A percentile compares a stretch with the other conserved stretches of the same genome.
These are phyloP conservation scores for Caenorhabditis sp. DNA, from an alignment of 2,888 invertebrate genomes.

Conservation along the genomic window DNA sequence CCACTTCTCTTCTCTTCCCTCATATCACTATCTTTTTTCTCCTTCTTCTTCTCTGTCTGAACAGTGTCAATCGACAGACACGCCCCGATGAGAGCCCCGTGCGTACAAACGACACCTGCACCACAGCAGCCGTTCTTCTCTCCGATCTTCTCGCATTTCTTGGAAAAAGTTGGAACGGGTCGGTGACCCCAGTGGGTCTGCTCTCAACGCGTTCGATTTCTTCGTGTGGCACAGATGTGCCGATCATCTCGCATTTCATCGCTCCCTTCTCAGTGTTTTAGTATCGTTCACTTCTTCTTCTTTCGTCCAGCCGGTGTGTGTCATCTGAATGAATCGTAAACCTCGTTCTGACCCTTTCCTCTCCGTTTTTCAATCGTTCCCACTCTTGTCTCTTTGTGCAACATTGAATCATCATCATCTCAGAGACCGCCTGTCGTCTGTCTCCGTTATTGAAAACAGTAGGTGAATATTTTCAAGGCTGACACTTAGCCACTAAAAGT, in stretches of 20 bases:
- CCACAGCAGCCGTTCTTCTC: slow-evolving; percentile 48
- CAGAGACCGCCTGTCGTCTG: slow-evolving; percentile 10
- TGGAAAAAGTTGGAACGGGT: slow-evolving; percentile 51
- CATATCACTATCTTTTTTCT: slow-evolving; percentile 21
- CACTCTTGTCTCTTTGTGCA: slow-evolving; percentile 42
- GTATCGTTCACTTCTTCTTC: slow-evolving; percentile 41
- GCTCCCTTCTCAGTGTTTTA: slow-evolving; percentile 39
- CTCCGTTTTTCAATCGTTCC: slow-evolving; percentile 30
- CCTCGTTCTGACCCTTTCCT: slow-evolving; percentile 16
- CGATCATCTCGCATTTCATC: slow-evolving; percentile 59
- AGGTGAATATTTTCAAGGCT: slow-evolving; percentile 28
- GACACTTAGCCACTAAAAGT: slow-evolving; percentile 14
- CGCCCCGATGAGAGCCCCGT: slow-evolving; percentile 24
- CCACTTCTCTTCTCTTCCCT: background rate
- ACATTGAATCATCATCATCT: slow-evolving; percentile 59
- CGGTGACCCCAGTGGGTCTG: slow-evolving; percentile 34
- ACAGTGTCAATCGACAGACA: slow-evolving; percentile 53
- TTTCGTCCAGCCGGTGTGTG: slow-evolving; percentile 31
- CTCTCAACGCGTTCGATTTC: slow-evolving; percentile 53
- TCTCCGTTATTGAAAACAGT: slow-evolving; percentile 39
- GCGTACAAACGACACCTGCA: slow-evolving; percentile 59
- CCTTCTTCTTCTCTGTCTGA: slow-evolving; percentile 12
- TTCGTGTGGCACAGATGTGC: slow-evolving; percentile 49
- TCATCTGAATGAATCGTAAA: slow-evolving; percentile 56
- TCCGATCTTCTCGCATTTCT: slow-evolving; percentile 55